These are phyloP conservation scores for Puntigrus tetrazona DNA, from an alignment of 2,113 vertebrate species.

Conservation along the genomic window DNA sequence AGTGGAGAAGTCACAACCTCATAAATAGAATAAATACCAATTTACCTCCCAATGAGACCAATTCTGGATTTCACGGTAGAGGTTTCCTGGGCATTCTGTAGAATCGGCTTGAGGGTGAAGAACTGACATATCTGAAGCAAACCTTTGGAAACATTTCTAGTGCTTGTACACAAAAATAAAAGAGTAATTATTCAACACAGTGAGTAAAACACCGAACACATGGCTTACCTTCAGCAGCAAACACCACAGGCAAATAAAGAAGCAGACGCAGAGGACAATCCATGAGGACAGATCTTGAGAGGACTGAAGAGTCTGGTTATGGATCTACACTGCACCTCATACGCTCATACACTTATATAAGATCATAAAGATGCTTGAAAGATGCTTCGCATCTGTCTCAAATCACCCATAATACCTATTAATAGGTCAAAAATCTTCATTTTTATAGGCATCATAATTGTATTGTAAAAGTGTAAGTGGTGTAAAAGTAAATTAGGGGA, in stretches of 20 bases:
- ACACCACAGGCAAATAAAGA: conserved; percentile 52
- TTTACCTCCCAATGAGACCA: conserved; percentile 79
- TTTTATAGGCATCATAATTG: not conserved
- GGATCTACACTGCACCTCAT: conserved; percentile 9
- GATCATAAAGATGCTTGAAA: not conserved
- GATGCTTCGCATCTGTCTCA: not conserved
- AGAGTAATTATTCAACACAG: not conserved
- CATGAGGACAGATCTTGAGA: conserved; percentile 24
- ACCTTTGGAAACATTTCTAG: not conserved
- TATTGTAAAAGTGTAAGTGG: too few relatives aligned
- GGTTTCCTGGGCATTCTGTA: conserved; percentile 82
- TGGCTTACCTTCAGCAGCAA: conserved; percentile 61
- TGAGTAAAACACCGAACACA: not conserved
- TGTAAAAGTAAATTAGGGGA: too few relatives aligned
- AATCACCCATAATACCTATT: not conserved
- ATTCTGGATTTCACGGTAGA: conserved; percentile 77
- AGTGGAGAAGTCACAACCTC: not conserved
- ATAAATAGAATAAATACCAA: not conserved
- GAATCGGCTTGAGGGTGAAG: conserved; percentile 67
- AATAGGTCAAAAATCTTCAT: not conserved
- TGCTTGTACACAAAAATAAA: not conserved
- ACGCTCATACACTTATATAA: conserved; percentile 29
- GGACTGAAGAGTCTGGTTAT: not conserved
- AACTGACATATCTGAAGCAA: not conserved
- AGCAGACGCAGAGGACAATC: conserved; percentile 30